Percentiles rank a stretch among this genome's conserved stretches.
phyloP scores from a whole-genome alignment of 2,113 vertebrate genomes.

The Arvicanthis niloticus region DNA sequence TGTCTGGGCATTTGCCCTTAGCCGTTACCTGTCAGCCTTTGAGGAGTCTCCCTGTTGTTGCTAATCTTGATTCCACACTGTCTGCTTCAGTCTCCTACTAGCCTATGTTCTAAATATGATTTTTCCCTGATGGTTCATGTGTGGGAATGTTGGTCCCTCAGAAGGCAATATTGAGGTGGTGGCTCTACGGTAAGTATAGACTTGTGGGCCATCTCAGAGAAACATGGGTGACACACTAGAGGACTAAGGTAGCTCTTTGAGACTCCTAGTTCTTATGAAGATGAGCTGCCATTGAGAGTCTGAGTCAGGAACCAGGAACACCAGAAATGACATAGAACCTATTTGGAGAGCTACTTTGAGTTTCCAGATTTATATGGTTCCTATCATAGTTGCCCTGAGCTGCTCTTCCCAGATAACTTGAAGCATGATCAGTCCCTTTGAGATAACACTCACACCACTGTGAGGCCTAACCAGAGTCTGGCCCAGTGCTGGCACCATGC shows the following conservation, averaged over 20 bases:
- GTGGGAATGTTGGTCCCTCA: not conserved
- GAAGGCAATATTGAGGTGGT: rapidly evolving
- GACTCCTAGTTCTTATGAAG: not conserved
- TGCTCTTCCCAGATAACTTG: not conserved
- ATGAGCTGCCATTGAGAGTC: not conserved
- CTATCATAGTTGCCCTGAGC: not conserved
- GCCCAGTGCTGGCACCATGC: not conserved
- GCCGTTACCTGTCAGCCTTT: not conserved
- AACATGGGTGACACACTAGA: not conserved
- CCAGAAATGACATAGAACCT: not conserved
- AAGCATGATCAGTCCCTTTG: not conserved
- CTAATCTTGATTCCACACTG: not conserved
- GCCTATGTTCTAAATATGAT: too few relatives aligned
- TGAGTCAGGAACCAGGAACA: not conserved
- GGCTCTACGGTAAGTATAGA: not conserved
- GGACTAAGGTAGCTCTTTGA: not conserved
- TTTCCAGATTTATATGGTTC: not conserved
- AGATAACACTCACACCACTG: not conserved
- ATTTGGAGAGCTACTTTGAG: not conserved
- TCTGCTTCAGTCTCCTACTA: not conserved
- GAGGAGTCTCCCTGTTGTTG: not conserved
- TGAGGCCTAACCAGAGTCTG: not conserved
- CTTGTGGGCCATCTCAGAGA: not conserved
- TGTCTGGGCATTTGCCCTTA: too few relatives aligned
- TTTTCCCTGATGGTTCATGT: not conserved